Percentiles rank a stretch among this genome's conserved stretches.
These are phyloP conservation scores for Ceratina australensis DNA, from an alignment of 1,140 invertebrate species.

Conservation along the genomic window DNA sequence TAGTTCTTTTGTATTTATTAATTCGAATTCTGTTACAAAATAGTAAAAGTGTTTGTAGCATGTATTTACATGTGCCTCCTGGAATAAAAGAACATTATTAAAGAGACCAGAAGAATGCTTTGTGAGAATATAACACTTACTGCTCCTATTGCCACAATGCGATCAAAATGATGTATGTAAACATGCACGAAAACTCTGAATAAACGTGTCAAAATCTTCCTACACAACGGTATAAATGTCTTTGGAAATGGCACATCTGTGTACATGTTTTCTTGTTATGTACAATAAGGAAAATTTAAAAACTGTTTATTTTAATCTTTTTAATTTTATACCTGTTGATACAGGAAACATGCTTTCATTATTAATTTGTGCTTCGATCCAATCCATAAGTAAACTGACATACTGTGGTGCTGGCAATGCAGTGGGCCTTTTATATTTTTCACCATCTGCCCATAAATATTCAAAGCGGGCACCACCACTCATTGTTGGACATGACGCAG, in stretches of 20 bases:
- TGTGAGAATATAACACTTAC: constrained; percentile 81
- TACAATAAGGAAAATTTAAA: constrained; percentile 51
- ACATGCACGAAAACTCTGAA: constrained; percentile 97
- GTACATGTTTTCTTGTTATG: constrained; percentile 65
- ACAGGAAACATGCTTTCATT: constrained; percentile 93
- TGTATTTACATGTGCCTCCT: constrained; percentile 97
- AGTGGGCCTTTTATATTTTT: constrained; percentile 93
- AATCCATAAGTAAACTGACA: constrained; percentile 94
- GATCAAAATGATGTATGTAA: constrained; percentile 98
- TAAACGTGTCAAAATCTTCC: constrained; percentile 94
- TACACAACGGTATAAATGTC: constrained; percentile 88
- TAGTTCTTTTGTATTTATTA: constrained; percentile 92
- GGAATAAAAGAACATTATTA: constrained; percentile 68
- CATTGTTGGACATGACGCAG: constrained; percentile 94
- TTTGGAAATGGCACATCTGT: constrained; percentile 94
- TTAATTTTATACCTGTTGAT: constrained; percentile 82
- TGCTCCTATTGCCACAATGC: constrained; percentile 92
- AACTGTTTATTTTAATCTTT: constrained; percentile 9
- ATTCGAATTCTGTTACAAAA: constrained; percentile 93
- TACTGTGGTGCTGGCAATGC: constrained; percentile 93
- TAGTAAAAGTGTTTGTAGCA: constrained; percentile 99
- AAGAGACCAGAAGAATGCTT: constrained; percentile 1
- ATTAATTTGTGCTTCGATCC: constrained; percentile 96
- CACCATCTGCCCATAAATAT: constrained; percentile 96
- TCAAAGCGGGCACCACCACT: constrained; percentile 93